These are phyloP conservation scores for Calliphora vomitoria DNA, from an alignment of 2,888 invertebrate genomes.

Conservation along the genomic window DNA sequence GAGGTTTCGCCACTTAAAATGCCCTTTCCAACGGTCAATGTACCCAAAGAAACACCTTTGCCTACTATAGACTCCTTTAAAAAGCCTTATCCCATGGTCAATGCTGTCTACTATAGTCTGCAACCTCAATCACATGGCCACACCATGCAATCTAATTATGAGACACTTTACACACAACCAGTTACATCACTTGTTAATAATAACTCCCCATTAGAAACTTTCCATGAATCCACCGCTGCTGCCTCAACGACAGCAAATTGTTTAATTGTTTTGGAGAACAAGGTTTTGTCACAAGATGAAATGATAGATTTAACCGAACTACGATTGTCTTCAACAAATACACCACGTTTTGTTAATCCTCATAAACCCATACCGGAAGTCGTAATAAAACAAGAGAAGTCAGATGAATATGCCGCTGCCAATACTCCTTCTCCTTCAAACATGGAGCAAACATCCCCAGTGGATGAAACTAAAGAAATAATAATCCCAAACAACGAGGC, in stretches of 20 bases:
- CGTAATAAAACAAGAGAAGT: conserved; percentile 64
- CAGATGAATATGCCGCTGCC: conserved; percentile 52
- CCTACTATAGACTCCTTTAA: conserved; percentile 73
- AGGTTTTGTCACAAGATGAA: conserved; percentile 81
- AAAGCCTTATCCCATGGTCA: conserved; percentile 52
- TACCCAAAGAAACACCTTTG: conserved; percentile 72
- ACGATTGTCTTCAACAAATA: conserved; percentile 71
- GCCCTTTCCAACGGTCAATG: conserved; percentile 69
- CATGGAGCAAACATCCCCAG: neutral
- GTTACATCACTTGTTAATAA: conserved; percentile 16
- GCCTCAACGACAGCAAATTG: conserved; percentile 50
- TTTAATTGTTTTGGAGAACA: conserved; percentile 82
- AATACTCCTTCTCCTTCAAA: neutral
- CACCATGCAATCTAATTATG: conserved; percentile 16
- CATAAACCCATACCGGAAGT: conserved; percentile 69
- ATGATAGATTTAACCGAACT: conserved; percentile 79
- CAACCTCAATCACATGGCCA: neutral
- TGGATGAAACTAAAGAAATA: neutral
- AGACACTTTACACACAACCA: conserved; percentile 58
- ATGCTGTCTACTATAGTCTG: conserved; percentile 5
- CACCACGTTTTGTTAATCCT: conserved; percentile 57
- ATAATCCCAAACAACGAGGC: neutral
- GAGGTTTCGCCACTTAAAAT: conserved; percentile 71
- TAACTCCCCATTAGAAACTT: conserved; percentile 9
- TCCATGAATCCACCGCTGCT: neutral